Evolutionary conservation across 2,888 invertebrate species (phyloP).

Genomic region (Euspilapteryx auroguttella): DNA sequence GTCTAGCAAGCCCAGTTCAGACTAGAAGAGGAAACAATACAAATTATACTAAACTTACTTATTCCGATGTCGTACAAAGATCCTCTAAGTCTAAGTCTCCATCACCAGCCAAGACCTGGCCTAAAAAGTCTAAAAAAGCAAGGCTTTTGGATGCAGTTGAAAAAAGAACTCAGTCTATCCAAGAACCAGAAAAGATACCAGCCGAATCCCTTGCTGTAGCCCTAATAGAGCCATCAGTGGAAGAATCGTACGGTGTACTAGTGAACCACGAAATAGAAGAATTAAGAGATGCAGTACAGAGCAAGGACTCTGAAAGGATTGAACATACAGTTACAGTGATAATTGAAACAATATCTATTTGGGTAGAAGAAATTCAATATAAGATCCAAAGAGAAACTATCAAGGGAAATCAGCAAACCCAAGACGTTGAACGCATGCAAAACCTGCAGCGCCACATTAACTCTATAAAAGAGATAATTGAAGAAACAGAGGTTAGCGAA

Average conservation of each 20-base stretch:
- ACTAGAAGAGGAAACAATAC: conserved; percentile 12
- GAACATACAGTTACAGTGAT: conserved; percentile 74
- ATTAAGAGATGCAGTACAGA: conserved; percentile 61
- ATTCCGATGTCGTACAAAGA: conserved; percentile 50
- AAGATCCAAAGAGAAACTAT: conserved; percentile 59
- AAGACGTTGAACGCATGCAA: conserved; percentile 28
- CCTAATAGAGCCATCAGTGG: conserved; percentile 37
- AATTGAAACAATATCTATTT: conserved; percentile 79
- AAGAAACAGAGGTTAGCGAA: conserved; percentile 67
- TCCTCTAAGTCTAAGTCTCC: conserved; percentile 54
- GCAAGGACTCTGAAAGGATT: conserved; percentile 57
- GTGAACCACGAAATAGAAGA: conserved; percentile 63
- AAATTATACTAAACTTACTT: conserved; percentile 25
- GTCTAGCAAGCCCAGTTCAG: conserved; percentile 25
- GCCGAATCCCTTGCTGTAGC: conserved; percentile 32
- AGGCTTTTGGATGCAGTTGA: conserved; percentile 33
- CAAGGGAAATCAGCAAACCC: conserved; percentile 16
- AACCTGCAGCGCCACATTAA: conserved; percentile 58
- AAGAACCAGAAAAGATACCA: conserved; percentile 17
- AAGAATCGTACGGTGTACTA: conserved; percentile 46
- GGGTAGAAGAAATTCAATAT: conserved; percentile 85
- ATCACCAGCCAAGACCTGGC: conserved; percentile 33
- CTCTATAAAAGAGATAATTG: conserved; percentile 65
- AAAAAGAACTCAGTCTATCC: conserved; percentile 32
- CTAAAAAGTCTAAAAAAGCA: conserved; percentile 29